These are phyloP conservation scores for Atherinomorus stipes DNA, from an alignment of 2,113 vertebrate species.

Conservation along the genomic window DNA sequence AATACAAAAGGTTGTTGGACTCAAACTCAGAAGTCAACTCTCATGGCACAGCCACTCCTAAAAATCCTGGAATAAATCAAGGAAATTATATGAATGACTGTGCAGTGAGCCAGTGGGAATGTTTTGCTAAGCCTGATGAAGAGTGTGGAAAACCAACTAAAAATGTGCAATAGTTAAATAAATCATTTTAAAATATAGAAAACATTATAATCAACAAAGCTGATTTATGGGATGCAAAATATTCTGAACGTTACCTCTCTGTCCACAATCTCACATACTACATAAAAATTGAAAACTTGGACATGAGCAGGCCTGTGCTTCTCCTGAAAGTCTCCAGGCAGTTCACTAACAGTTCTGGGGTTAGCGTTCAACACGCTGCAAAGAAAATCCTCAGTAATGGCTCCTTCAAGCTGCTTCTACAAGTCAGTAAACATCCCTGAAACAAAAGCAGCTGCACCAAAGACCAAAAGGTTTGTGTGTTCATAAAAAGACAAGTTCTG, in stretches of 20 bases:
- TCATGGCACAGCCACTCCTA: conserved; percentile 68
- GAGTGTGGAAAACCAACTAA: background rate
- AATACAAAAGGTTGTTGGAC: conserved; percentile 45
- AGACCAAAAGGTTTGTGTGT: background rate
- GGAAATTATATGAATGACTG: conserved; percentile 6
- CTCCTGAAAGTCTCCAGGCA: background rate
- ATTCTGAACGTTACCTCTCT: background rate
- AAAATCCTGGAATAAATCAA: conserved; percentile 52
- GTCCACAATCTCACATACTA: no score
- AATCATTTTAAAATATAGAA: background rate
- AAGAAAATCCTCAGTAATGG: background rate
- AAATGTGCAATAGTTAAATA: background rate
- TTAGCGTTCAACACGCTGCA: background rate
- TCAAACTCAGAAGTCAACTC: conserved; percentile 64
- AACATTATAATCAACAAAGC: background rate
- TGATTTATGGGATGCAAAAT: background rate
- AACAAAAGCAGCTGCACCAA: background rate
- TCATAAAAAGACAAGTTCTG: background rate
- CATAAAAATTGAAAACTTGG: background rate
- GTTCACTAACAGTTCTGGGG: background rate
- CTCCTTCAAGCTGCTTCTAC: background rate
- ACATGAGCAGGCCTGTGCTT: background rate
- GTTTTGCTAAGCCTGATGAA: background rate
- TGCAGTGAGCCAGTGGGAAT: background rate
- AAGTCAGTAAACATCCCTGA: background rate